Base-by-base conservation (phyloP, 1,140 invertebrate genomes). In the Cydia splendana region DNA sequence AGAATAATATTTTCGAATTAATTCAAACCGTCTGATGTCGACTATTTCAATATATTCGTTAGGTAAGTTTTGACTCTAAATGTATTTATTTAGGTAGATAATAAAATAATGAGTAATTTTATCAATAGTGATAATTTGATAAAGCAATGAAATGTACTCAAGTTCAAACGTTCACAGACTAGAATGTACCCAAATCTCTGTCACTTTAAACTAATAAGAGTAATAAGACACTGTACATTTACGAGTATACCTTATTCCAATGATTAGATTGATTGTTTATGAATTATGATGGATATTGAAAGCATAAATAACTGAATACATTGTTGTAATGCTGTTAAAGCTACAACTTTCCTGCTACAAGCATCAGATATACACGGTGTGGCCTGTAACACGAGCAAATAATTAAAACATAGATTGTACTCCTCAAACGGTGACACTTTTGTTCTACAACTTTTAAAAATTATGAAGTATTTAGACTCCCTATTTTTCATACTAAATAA, bases 1-100 rank as follows among this genome's bases (percentile, higher is more conserved):
- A 71, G 24, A 62, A 18, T 62, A 24, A 62, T 24, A 62, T 42
- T 71, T 71, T 45, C 67, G 67, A 45, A 71, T 71, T 38, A 45
- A 62, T 24, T 9, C 20, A 18, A 71, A 18, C 28, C 67, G 38
- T 71, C 67, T 71, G 30, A 71, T 38, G 65, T 71, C 15, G 34
- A 42, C 38, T 24, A 24, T 18, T 24, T 62, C 57, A 18, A 62
- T 62, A 0, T 10, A 62, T 24, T 62, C 57, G 15, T 24, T 24
- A 62, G 20, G 20, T 62, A 62, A 12, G 9, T 62, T 62, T 62
- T 62, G 57, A 62, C 20, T 62, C 57, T 62, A 62, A 20, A 62
- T 62, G 57, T 62, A 62, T 62, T 53, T 53, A 53, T 18, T 24
- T 62, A 62, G 20, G 57, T 62, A 62, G 57, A 7, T 24, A 24